Evolutionary conservation across 2,888 invertebrate species (phyloP).

Genomic region (Sinodicranocentrus sp.): DNA sequence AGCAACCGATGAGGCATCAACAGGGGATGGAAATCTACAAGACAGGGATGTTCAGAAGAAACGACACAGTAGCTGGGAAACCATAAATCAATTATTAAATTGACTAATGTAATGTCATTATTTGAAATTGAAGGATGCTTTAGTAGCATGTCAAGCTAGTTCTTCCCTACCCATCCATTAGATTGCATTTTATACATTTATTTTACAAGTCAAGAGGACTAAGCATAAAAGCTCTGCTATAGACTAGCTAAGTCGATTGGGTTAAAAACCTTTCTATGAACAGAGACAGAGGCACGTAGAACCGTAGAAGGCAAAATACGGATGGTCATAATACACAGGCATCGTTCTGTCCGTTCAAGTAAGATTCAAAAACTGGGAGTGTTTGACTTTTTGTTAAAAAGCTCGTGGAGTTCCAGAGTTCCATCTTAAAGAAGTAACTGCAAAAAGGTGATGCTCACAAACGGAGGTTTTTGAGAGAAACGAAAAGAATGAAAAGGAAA

Average conservation of each 20-base stretch:
- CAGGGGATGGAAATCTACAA: not conserved
- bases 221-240: too few species aligned
- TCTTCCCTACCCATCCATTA: constrained; percentile 23
- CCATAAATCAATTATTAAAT: constrained; percentile 64
- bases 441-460: too few species aligned
- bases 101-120: constrained; percentile 49
- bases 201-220: too few species aligned
- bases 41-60: not conserved
- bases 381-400: not conserved
- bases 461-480: too few species aligned
- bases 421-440: too few species aligned
- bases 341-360: too few species aligned
- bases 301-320: too few species aligned
- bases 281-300: too few species aligned
- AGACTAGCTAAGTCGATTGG: too few species aligned
- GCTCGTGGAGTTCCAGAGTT: too few species aligned
- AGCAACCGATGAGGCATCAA: not conserved
- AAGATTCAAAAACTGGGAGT: not conserved
- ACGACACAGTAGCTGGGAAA: constrained; percentile 28
- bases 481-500: not conserved
- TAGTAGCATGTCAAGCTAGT: constrained; percentile 22
- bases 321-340: too few species aligned
- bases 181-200: not conserved
- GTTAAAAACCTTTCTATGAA: too few species aligned
- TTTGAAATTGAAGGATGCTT: constrained; percentile 44